A percentile compares a stretch with the other conserved stretches of the same genome.
phyloP scores from a whole-genome alignment of 2,888 invertebrate genomes.

The Synergus gifuensis region DNA sequence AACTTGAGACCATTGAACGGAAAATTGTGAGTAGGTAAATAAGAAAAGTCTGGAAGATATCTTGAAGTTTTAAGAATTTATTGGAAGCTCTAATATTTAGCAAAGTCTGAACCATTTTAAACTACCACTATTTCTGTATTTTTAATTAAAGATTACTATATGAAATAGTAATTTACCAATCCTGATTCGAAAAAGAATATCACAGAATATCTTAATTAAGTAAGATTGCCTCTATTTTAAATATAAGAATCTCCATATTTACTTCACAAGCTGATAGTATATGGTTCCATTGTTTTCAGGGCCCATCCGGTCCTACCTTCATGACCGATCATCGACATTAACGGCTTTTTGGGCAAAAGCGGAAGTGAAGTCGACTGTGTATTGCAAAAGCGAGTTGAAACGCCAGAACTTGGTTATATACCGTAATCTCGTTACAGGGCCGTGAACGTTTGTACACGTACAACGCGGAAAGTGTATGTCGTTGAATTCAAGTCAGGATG shows the following conservation, averaged over 20 bases:
- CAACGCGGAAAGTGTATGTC: slow-evolving; percentile 30
- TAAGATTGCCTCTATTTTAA: background rate
- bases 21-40: too few species aligned
- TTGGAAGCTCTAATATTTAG: too few species aligned
- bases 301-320: slow-evolving; percentile 53
- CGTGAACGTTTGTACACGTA: slow-evolving; percentile 47
- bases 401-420: slow-evolving; percentile 55
- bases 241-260: slow-evolving; percentile 13
- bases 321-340: slow-evolving; percentile 64
- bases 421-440: slow-evolving; percentile 64
- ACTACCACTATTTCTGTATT: too few species aligned
- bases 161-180: background rate
- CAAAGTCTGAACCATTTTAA: too few species aligned
- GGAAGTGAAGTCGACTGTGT: slow-evolving; percentile 66
- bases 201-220: slow-evolving; percentile 14
- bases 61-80: too few species aligned
- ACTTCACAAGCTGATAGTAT: slow-evolving; percentile 14
- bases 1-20: too few species aligned
- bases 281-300: slow-evolving; percentile 39
- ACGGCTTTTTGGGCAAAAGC: slow-evolving; percentile 70
- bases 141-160: background rate
- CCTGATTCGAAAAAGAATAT: background rate
- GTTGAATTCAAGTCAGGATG: slow-evolving; percentile 42
- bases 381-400: slow-evolving; percentile 62
- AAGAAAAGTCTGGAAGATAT: too few species aligned